Evolutionary conservation across 1,140 invertebrate genomes (phyloP).

Genomic region (Drosophila ercepeae): DNA sequence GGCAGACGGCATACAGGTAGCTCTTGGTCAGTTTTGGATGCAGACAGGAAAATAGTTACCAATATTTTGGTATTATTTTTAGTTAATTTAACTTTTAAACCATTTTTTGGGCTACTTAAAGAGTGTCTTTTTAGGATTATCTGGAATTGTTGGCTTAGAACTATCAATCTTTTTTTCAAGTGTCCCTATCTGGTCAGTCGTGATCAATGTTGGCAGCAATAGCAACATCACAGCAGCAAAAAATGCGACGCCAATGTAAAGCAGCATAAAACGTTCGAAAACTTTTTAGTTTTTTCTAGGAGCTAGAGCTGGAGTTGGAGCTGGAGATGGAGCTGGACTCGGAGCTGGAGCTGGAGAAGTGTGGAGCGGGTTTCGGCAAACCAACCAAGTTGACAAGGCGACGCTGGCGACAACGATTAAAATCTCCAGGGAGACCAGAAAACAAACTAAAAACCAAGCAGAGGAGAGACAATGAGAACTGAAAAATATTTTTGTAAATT

Average conservation of each 20-base stretch:
- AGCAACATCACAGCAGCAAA: slow-evolving; percentile 32
- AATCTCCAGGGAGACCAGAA: slow-evolving; percentile 71
- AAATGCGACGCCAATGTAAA: slow-evolving; percentile 80
- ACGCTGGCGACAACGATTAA: slow-evolving; percentile 80
- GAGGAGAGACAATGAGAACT: slow-evolving; percentile 48
- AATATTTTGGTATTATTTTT: not conserved
- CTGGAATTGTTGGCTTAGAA: not conserved
- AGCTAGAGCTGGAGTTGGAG: not conserved
- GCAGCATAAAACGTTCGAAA: slow-evolving; percentile 64
- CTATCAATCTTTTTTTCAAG: not conserved
- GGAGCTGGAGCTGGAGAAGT: not conserved
- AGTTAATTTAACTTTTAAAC: not conserved
- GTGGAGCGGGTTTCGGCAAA: not conserved
- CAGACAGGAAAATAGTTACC: not conserved
- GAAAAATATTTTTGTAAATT: slow-evolving; percentile 75
- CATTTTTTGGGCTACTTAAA: no score
- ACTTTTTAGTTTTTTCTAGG: slow-evolving; percentile 25
- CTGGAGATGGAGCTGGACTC: not conserved
- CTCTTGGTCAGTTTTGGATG: slow-evolving; percentile 38
- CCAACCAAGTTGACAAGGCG: slow-evolving; percentile 67
- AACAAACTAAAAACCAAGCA: slow-evolving; percentile 18
- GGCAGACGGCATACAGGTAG: slow-evolving; percentile 57
- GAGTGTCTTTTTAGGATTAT: no score
- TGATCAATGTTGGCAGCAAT: slow-evolving; percentile 69
- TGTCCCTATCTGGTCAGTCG: slow-evolving; percentile 67